Percentiles rank a stretch among this genome's conserved stretches.
phyloP scores from a whole-genome alignment of 2,888 invertebrate species.

The Ashinkailepas kermadecensis region DNA sequence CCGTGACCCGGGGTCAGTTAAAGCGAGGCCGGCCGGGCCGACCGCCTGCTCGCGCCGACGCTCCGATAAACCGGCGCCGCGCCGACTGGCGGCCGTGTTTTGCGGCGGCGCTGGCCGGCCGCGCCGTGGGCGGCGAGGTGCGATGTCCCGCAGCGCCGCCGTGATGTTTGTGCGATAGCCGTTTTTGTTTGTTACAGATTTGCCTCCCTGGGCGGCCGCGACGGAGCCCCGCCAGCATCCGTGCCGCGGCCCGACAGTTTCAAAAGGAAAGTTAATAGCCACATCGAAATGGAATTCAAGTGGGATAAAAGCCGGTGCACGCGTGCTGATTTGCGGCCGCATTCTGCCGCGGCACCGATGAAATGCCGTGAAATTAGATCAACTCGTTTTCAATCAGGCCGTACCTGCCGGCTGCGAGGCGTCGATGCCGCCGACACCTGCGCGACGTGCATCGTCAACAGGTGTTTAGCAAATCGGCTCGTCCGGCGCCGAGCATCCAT shows the following conservation, averaged over 20 bases:
- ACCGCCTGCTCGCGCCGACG: neutral
- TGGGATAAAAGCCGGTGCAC: slow-evolving; percentile 15
- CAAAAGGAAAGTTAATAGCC: slow-evolving; percentile 21
- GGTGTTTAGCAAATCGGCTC: neutral
- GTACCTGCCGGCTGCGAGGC: too few species aligned
- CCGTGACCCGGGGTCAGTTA: too few species aligned
- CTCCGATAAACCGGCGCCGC: neutral
- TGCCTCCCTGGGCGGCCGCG: neutral
- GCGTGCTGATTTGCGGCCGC: neutral
- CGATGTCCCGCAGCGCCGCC: neutral
- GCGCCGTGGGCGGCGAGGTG: slow-evolving; percentile 11
- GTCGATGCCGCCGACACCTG: too few species aligned
- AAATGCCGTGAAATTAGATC: slow-evolving; percentile 20
- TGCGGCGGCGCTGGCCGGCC: neutral
- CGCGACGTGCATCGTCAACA: neutral
- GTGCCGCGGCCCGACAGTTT: neutral
- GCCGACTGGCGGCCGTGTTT: neutral
- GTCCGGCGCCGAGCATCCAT: neutral
- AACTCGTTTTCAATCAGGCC: slow-evolving; percentile 1
- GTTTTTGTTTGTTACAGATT: slow-evolving; percentile 22
- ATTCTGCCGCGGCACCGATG: neutral
- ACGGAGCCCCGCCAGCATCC: slow-evolving; percentile 1
- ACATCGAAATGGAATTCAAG: slow-evolving; percentile 18
- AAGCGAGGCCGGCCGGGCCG: too few species aligned
- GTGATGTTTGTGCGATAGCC: slow-evolving; percentile 19